Evolutionary conservation across 2,797 vertebrate species (phyloP), one percentile per base, ranked within the genome.

Genomic region (Danio jaintianensis): DNA sequence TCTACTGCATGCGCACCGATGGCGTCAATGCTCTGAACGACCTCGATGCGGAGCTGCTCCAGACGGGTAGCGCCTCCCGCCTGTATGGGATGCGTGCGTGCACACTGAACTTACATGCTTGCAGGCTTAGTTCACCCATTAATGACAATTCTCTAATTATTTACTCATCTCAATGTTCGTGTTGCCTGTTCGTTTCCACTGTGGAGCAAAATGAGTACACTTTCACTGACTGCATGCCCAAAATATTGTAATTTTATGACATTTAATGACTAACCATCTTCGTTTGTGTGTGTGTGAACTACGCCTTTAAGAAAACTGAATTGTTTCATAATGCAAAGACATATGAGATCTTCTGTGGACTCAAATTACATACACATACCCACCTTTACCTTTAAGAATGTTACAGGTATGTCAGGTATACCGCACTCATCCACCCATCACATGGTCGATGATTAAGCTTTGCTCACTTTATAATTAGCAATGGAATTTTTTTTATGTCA

Each of bases 21-120:
- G 87, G 82, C 79, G 82, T 82, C 79, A 70, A 64, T 86, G 82
- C 81, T 75, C 74, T 78, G 72, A 81, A 63, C 45, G 71, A 73
- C 68, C 56, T 55, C 70, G 61, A 74, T 74, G 71, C 68, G 66
- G 70, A 75, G 68, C 61, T 50, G 22, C 48, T 76, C 16, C 58
- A 36, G 10, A 40, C 40, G 42, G 50, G 59, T 59, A 80, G 78
- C 78, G 42, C 59, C 68, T 64, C 5, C 61, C 68, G 53, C 45
- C 43, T 40, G 48, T 18, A 77, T 67, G 10, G 42, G 40, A 56
- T 22, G 58, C 47, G 68, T 63, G 47, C 78, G 59, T 76, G 13
- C 22, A 75, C 43, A 82, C 29, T 50, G 20, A 75, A 62, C 66
- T 74, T 75, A 4, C 66, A 61, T 56, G 13, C n/a, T 52, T 71